Base-by-base conservation (phyloP, 1,140 invertebrate species). In the Tetranychus urticae region DNA sequence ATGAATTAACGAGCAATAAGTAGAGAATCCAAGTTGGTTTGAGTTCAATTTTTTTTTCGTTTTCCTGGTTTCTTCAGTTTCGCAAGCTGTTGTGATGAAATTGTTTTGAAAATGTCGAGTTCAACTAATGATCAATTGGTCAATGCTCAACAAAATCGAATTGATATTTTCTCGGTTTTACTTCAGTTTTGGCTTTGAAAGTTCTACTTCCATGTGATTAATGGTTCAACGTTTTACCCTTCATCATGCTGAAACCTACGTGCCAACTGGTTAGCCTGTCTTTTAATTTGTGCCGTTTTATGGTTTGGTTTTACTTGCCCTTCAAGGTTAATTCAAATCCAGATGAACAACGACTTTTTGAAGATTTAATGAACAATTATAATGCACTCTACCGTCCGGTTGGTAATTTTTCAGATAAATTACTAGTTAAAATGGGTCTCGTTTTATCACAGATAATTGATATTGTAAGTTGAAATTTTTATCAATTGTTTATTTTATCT, bases 381-480 rank as follows among this genome's bases (percentile, higher is more conserved):
- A 98, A 98, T 78, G 81, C 90, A 67, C 83, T 97, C 70, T 94
- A 96, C 69, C 77, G 93, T 69, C 94, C 94, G 57, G 91, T 97
- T 64, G 85, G 34, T 65, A 92, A 97, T 77, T 94, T 92, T 76
- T 88, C 86, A 60, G 91, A 97, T 82, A 85, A 48, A 68, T 81
- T 97, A 68, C 90, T 86, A 63, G 90, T 97, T 70, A 91, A 90
- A 77, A 85, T 97, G 82, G 76, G 76, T n/a, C 71, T 78, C 23
- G 71, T 75, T 57, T 66, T 78, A 37, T 73, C 76, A 10, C 77
- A 78, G 66, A 71, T 78, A 57, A 75, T 78, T 37, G 77, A 78
- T 63, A 73, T 78, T 37, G 77, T 78, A 71, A 74, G 76, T 75
- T 77, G 8, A 6, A 52, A 52, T 13, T 8, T n/a, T 23, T n/a